These are phyloP conservation scores for Centroberyx gerrardi DNA, from an alignment of 2,797 vertebrate species.

Conservation along the genomic window DNA sequence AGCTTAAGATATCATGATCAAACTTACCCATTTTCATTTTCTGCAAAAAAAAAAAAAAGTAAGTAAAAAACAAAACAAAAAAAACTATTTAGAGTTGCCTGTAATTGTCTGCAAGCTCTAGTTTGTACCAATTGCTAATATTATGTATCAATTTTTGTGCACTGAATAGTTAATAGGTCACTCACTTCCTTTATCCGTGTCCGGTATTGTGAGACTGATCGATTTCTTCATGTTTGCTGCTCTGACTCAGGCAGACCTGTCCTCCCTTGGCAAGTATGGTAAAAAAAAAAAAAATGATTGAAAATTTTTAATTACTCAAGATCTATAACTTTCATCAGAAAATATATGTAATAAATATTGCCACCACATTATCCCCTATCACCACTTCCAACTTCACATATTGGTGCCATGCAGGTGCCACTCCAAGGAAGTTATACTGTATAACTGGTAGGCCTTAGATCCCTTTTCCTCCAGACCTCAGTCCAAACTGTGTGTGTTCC, in stretches of 20 bases:
- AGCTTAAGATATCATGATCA: background rate
- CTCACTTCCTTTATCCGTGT: constrained; percentile 45
- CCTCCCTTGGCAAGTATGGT: background rate
- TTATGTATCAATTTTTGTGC: background rate
- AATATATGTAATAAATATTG: background rate
- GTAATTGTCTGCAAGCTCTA: background rate
- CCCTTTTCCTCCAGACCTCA: too few relatives aligned
- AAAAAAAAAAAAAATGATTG: background rate
- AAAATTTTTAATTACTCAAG: background rate
- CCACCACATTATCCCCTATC: background rate
- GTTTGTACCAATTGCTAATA: background rate
- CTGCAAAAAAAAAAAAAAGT: constrained; percentile 25
- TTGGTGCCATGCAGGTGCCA: too few relatives aligned
- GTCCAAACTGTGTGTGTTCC: too few relatives aligned
- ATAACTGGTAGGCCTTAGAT: too few relatives aligned
- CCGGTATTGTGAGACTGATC: background rate
- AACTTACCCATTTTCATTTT: constrained; percentile 67
- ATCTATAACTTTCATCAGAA: background rate
- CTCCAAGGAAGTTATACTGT: too few relatives aligned
- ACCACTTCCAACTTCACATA: too few relatives aligned
- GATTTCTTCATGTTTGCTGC: constrained; percentile 64
- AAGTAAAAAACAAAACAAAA: too few relatives aligned
- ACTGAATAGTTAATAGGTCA: background rate
- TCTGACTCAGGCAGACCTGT: background rate
- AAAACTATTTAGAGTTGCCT: background rate